A percentile compares a stretch with the other conserved stretches of the same genome.
phyloP scores from a whole-genome alignment of 1,140 invertebrate genomes.

The Drosophila takahashii region DNA sequence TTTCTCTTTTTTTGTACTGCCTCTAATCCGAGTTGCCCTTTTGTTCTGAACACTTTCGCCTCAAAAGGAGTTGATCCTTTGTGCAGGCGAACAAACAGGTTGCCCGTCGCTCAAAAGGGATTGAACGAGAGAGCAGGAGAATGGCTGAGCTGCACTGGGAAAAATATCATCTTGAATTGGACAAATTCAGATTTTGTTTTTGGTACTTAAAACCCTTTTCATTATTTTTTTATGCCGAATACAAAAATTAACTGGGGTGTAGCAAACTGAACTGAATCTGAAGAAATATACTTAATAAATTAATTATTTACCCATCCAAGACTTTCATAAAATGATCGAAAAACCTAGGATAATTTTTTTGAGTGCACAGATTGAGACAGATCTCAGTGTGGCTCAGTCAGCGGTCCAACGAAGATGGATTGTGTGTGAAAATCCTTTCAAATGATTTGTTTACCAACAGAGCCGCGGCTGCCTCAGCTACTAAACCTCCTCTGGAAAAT shows the following conservation, averaged over 20 bases:
- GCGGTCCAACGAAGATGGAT: conserved; percentile 72
- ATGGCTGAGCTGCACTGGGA: conserved; percentile 1
- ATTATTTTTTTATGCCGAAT: too few species aligned
- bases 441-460: conserved; percentile 83
- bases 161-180: background rate
- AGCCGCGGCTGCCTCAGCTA: conserved; percentile 45
- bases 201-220: too few species aligned
- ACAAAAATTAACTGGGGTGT: too few species aligned
- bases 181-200: too few species aligned
- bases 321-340: too few species aligned
- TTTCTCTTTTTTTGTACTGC: conserved; percentile 70
- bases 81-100: conserved; percentile 45
- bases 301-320: too few species aligned
- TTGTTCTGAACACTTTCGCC: conserved; percentile 45
- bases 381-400: conserved; percentile 45
- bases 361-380: conserved; percentile 27
- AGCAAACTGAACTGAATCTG: too few species aligned
- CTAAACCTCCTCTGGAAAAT: conserved; percentile 35
- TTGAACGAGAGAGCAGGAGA: background rate
- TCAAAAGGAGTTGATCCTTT: conserved; percentile 49
- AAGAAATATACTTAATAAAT: too few species aligned
- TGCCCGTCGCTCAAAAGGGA: conserved; percentile 32
- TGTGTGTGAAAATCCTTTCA: conserved; percentile 83
- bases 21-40: conserved; percentile 61
- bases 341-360: background rate